Conservation (phyloP, 2,797 vertebrate species). For the Gambusia yucatana region DNA sequence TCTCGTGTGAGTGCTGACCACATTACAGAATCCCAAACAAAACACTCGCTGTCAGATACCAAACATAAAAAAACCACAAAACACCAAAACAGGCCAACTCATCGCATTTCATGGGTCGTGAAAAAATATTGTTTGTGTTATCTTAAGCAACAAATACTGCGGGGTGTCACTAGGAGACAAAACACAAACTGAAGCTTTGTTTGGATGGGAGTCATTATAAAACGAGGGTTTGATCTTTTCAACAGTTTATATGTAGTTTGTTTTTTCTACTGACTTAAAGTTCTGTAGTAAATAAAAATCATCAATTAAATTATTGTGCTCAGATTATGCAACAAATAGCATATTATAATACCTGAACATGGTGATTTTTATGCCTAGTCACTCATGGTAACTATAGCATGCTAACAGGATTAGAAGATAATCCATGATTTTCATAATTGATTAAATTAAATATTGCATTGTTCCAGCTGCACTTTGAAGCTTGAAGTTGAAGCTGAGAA, state of each 20-base stretch:
- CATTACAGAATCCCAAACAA: conserved; percentile 71
- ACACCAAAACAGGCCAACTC: conserved; percentile 52
- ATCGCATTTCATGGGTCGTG: conserved; percentile 62
- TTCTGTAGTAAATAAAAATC: not conserved
- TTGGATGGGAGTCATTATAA: not conserved
- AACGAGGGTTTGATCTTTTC: not conserved
- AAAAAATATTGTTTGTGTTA: conserved; percentile 41
- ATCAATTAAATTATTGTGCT: not conserved
- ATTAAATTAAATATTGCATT: not conserved
- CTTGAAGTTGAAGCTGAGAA: not conserved
- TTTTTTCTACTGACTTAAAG: not conserved
- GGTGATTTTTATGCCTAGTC: not conserved
- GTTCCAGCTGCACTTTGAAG: not conserved
- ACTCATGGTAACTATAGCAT: not conserved
- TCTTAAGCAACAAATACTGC: conserved; percentile 49
- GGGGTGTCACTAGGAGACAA: conserved; percentile 50
- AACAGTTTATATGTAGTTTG: not conserved
- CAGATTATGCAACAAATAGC: not conserved
- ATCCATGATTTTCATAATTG: not conserved
- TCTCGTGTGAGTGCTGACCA: conserved; percentile 72
- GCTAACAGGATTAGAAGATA: not conserved
- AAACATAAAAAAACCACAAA: conserved; percentile 62
- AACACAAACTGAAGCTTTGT: conserved; percentile 26
- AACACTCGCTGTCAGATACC: conserved; percentile 61
- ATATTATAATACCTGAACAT: not conserved